Conservation (phyloP, 2,888 invertebrate genomes). For the Tenthredo mesomela region DNA sequence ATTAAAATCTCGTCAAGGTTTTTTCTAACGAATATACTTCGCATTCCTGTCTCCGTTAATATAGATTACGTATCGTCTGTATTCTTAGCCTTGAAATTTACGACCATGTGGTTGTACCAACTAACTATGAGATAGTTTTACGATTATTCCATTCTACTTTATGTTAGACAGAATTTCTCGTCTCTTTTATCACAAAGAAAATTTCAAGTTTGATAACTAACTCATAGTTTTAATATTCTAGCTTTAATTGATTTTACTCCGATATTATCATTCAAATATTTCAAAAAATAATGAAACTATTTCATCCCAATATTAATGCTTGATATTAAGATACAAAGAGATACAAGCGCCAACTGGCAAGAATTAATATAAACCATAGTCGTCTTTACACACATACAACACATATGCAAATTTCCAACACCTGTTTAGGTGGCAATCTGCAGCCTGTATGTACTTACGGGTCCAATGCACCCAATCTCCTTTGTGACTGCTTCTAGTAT, state of each 20-base stretch:
- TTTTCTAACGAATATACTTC: background rate
- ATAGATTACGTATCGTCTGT: background rate
- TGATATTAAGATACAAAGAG: background rate
- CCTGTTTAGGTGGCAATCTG: background rate
- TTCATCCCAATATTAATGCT: background rate
- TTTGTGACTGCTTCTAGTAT: background rate
- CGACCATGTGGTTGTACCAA: background rate
- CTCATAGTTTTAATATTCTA: background rate
- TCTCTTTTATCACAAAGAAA: background rate
- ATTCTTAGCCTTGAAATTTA: background rate
- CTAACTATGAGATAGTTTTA: background rate
- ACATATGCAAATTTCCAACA: background rate
- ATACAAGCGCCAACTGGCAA: background rate
- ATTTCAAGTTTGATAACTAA: background rate
- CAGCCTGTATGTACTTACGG: background rate
- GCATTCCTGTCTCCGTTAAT: background rate
- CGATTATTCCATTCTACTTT: background rate
- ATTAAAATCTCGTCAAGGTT: background rate
- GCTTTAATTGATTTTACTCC: background rate
- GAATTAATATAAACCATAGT: background rate
- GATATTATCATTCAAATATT: background rate
- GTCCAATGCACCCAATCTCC: conserved; percentile 3
- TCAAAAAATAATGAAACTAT: background rate
- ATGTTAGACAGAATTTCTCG: background rate
- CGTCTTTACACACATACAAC: background rate